Base-by-base conservation (phyloP, 2,888 invertebrate genomes). In the Ethmia dodecea region DNA sequence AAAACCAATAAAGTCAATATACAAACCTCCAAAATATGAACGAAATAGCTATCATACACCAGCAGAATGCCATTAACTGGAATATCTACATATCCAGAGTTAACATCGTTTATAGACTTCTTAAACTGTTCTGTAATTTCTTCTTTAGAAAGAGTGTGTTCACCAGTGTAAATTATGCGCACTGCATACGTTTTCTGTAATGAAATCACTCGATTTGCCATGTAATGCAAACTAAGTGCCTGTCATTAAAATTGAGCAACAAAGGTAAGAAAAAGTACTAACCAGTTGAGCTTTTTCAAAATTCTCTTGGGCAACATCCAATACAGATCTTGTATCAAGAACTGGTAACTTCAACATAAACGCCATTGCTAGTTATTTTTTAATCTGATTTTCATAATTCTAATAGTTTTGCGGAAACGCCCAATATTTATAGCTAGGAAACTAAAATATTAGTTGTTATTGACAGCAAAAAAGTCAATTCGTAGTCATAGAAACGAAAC, bases 1-100 rank as follows among this genome's bases (percentile, higher is more conserved):
- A n/a, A n/a, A n/a, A n/a, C n/a, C n/a, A n/a, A n/a, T n/a, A n/a
- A n/a, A n/a, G n/a, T n/a, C n/a, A n/a, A n/a, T n/a, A 13, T 13
- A 67, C 74, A 49, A 45, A 86, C 88, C 83, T 88, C 88, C 12
- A 88, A 40, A 45, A 88, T 65, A 47, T 88, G 88, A 13, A 88
- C 73, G 49, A 88, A 88, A 54, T 86, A 86, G 33, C 71, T 75
- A 31, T 79, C 76, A 37, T 88, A 88, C 8, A 78, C 80, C 24
- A 88, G 55, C 13, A 88, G 55, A 20, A 88, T 49, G 0, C 88
- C 88, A 11, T 63, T 53, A 4, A 88, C 53, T 31, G 67, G 53
- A 24, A 88, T 75, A 11, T 86, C 83, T 41, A 80, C 80, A 46
- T 86, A 86, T 3, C 52, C 45, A 1, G 74, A 56, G 43, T 88